Evolutionary conservation across 2,113 vertebrate species (phyloP).

Genomic region (Corythornis cristatus): DNA sequence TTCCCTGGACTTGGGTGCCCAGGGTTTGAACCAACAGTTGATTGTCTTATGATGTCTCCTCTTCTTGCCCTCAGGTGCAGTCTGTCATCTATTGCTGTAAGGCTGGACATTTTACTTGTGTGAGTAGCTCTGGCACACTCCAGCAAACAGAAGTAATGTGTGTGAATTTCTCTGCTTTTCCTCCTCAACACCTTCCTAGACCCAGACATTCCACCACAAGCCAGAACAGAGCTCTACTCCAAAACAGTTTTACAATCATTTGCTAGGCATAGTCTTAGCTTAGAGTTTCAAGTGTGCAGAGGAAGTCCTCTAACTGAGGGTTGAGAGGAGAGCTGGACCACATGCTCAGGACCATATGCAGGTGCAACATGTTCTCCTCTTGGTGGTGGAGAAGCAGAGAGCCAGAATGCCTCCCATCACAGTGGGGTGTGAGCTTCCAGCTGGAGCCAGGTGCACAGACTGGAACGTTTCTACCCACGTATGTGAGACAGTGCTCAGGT

Average conservation of each 20-base stretch:
- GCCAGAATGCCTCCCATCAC: not conserved
- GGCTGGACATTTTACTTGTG: not conserved
- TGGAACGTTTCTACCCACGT: not conserved
- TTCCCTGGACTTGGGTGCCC: not conserved
- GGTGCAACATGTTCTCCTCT: not conserved
- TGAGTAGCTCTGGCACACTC: not conserved
- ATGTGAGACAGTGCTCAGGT: not conserved
- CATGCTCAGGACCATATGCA: not conserved
- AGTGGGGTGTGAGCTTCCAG: not conserved
- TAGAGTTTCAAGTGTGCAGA: not conserved
- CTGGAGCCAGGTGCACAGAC: not conserved
- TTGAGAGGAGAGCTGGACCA: not conserved
- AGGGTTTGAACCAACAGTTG: not conserved
- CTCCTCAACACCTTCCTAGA: not conserved
- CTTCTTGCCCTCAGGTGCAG: not conserved
- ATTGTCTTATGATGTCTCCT: fast-evolving
- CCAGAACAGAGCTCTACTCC: not conserved
- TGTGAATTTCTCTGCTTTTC: not conserved
- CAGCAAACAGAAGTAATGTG: not conserved
- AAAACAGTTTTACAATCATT: not conserved
- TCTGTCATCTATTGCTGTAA: not conserved
- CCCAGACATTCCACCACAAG: not conserved
- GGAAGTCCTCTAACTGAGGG: not conserved
- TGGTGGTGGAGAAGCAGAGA: not conserved
- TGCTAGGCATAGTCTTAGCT: not conserved